Conservation (phyloP, 1,140 invertebrate species). For the Drosophila lacertosa region DNA sequence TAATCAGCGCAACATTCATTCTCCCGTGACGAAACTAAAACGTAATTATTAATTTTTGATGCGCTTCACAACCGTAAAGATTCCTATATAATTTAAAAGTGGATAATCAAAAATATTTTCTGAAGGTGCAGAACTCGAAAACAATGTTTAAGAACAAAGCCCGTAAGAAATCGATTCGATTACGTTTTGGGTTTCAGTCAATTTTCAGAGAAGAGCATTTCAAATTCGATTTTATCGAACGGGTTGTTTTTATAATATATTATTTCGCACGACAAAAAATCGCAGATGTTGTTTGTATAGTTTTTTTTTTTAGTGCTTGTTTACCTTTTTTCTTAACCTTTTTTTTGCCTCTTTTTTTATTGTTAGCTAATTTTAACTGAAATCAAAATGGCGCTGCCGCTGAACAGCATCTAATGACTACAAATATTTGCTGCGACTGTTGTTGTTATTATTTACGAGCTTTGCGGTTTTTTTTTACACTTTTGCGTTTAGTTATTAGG, state of each 20-base stretch:
- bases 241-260: constrained; percentile 1
- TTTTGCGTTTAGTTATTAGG: constrained; percentile 53
- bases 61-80: background rate
- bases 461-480: constrained; percentile 50
- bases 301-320: constrained; percentile 26
- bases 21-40: constrained; percentile 55
- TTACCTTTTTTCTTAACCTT: constrained; percentile 25
- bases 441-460: constrained; percentile 51
- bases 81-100: background rate
- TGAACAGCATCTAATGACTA: constrained; percentile 56
- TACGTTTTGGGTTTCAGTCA: background rate
- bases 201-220: constrained; percentile 6
- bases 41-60: constrained; percentile 1
- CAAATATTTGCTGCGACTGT: constrained; percentile 43
- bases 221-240: constrained; percentile 6
- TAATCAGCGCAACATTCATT: constrained; percentile 39
- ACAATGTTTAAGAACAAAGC: background rate
- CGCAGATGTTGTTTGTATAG: constrained; percentile 20
- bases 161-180: constrained; percentile 6
- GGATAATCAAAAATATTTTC: background rate
- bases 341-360: constrained; percentile 35
- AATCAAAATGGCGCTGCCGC: constrained; percentile 62
- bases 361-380: constrained; percentile 77
- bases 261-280: constrained; percentile 41
- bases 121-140: background rate